Percentiles rank a stretch among this genome's conserved stretches.
phyloP scores from a whole-genome alignment of 2,888 invertebrate genomes.

The Drosophila rubida region DNA sequence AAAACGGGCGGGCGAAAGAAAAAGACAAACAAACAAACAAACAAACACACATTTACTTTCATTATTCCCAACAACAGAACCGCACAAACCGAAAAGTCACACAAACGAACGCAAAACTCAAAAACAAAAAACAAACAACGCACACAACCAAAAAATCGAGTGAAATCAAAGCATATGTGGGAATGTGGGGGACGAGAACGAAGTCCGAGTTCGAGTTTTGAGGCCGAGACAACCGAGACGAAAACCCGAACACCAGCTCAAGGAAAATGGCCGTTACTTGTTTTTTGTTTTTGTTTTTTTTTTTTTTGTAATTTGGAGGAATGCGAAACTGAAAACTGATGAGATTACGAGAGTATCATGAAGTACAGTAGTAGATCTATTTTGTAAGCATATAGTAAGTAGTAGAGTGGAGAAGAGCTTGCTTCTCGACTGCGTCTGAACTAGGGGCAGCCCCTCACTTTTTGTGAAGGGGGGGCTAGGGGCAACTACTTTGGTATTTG shows the following conservation, averaged over 20 bases:
- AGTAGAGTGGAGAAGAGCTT: neutral
- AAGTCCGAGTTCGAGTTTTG: neutral
- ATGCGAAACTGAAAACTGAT: slow-evolving; percentile 13
- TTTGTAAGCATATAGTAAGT: neutral
- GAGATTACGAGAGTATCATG: neutral
- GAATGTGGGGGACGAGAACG: neutral
- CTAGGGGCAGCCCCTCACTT: neutral
- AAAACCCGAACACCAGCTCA: slow-evolving; percentile 5
- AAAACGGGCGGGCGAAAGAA: neutral
- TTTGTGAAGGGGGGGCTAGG: neutral
- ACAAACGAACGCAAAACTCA: neutral
- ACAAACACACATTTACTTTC: slow-evolving; percentile 6
- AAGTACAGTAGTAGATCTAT: slow-evolving; percentile 1
- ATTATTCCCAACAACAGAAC: neutral
- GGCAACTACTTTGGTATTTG: neutral
- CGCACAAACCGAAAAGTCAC: neutral
- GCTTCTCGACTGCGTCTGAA: neutral
- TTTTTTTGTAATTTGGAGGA: neutral
- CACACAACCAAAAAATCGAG: no score
- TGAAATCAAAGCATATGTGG: neutral
- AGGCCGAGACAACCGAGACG: slow-evolving; percentile 8
- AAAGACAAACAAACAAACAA: neutral
- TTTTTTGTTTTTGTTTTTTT: neutral
- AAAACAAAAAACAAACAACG: neutral
- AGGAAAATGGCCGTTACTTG: neutral